phyloP scores from a whole-genome alignment of 2,888 invertebrate genomes.

The Argyresthia albistria region DNA sequence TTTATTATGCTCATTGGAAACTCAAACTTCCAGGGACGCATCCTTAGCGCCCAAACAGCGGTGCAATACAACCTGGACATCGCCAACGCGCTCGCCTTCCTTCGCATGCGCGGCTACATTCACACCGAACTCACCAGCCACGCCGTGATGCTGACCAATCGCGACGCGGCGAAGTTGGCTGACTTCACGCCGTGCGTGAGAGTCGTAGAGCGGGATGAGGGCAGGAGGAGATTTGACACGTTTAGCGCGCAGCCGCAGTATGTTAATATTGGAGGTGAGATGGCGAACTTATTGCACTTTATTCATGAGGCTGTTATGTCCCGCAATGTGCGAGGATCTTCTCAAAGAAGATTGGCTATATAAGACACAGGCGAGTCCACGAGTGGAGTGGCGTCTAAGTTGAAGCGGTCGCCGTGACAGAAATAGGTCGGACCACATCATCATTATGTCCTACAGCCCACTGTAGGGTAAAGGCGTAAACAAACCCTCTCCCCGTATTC shows the following conservation, averaged over 20 bases:
- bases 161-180: slow-evolving; percentile 55
- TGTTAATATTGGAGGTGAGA: slow-evolving; percentile 54
- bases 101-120: slow-evolving; percentile 58
- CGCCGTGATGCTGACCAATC: slow-evolving; percentile 47
- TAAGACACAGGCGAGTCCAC: too few species aligned
- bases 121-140: slow-evolving; percentile 58
- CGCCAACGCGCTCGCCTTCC: slow-evolving; percentile 54
- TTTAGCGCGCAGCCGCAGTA: slow-evolving; percentile 57
- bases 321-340: too few species aligned
- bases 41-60: slow-evolving; percentile 48
- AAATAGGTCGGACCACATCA: too few species aligned
- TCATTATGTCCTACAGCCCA: too few species aligned
- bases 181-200: slow-evolving; percentile 47
- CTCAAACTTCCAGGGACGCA: slow-evolving; percentile 46
- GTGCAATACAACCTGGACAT: slow-evolving; percentile 56
- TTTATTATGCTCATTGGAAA: too few species aligned
- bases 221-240: slow-evolving; percentile 22
- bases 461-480: too few species aligned
- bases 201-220: slow-evolving; percentile 17
- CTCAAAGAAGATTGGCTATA: too few species aligned
- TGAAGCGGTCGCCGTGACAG: too few species aligned
- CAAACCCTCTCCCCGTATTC: too few species aligned
- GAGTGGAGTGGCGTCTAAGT: too few species aligned
- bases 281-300: too few species aligned
- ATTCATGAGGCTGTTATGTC: too few species aligned